Evolutionary conservation across 2,888 invertebrate genomes (phyloP).

Genomic region (Eristalinus sepulchralis): DNA sequence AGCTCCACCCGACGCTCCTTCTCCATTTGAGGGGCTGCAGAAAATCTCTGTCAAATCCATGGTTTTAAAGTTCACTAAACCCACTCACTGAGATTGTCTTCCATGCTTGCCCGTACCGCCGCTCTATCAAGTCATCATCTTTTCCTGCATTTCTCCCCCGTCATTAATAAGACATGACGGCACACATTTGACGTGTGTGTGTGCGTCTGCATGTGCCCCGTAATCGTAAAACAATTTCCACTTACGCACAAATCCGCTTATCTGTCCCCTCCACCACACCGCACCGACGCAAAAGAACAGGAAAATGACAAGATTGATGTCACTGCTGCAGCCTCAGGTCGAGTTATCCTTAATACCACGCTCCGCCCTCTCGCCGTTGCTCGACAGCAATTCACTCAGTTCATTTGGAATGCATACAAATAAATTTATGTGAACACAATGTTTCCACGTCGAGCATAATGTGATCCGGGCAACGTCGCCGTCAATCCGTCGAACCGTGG

Average conservation of each 20-base stretch:
- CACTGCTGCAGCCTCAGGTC: constrained; percentile 17
- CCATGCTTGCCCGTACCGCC: neutral
- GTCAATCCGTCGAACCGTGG: neutral
- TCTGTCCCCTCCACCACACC: neutral
- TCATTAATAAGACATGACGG: constrained; percentile 16
- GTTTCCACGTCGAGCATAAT: constrained; percentile 38
- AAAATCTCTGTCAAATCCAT: neutral
- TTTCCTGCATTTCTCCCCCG: constrained; percentile 16
- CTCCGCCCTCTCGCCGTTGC: constrained; percentile 5
- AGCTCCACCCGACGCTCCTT: neutral
- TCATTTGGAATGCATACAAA: constrained; percentile 53
- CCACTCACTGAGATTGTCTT: neutral
- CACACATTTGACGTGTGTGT: neutral
- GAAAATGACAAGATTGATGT: constrained; percentile 26
- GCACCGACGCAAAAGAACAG: constrained; percentile 4
- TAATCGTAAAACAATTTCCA: constrained; percentile 36
- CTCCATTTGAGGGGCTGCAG: neutral
- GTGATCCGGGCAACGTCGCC: constrained; percentile 8
- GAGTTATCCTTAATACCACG: constrained; percentile 6
- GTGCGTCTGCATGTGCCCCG: neutral
- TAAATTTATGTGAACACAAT: constrained; percentile 48
- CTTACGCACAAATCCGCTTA: constrained; percentile 46
- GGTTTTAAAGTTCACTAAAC: neutral
- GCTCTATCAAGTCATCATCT: constrained; percentile 14
- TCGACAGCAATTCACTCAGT: constrained; percentile 50